A percentile compares a stretch with the other conserved stretches of the same genome.
These are phyloP conservation scores for Adrianichthys oophorus DNA, from an alignment of 2,797 vertebrate species.

Conservation along the genomic window DNA sequence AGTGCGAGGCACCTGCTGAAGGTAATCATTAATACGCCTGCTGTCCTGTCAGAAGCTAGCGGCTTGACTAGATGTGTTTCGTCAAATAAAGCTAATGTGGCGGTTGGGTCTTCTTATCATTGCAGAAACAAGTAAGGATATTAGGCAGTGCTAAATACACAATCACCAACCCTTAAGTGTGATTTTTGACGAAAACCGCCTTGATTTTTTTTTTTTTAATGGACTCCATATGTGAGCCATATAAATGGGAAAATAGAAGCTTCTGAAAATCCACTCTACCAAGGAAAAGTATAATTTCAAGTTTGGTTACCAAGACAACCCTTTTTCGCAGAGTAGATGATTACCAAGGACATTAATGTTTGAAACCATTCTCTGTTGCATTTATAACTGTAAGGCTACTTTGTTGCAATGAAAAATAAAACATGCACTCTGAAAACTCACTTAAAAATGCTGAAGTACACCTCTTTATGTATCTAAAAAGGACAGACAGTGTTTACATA, in stretches of 20 bases:
- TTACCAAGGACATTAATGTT: conserved; percentile 44
- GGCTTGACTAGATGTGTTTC: conserved; percentile 63
- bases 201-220: conserved; percentile 10
- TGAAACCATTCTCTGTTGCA: conserved; percentile 25
- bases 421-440: neutral
- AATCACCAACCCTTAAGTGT: conserved; percentile 16
- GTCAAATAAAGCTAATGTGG: conserved; percentile 36
- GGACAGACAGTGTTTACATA: conserved; percentile 2
- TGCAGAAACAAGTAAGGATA: conserved; percentile 23
- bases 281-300: conserved; percentile 32
- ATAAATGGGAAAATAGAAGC: conserved; percentile 22
- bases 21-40: conserved; percentile 75
- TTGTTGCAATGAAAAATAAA: too few relatives aligned
- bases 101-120: conserved; percentile 39
- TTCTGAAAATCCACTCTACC: conserved; percentile 6
- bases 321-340: conserved; percentile 26
- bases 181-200: conserved; percentile 15
- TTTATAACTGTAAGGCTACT: neutral
- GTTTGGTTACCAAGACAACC: conserved; percentile 59
- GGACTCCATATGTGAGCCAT: conserved; percentile 9
- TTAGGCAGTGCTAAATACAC: conserved; percentile 14
- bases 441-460: neutral
- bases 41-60: conserved; percentile 65
- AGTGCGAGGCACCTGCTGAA: conserved; percentile 72
- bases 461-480: conserved; percentile 5